Evolutionary conservation across 2,797 vertebrate species (phyloP).

Genomic region (Microchirus variegatus): DNA sequence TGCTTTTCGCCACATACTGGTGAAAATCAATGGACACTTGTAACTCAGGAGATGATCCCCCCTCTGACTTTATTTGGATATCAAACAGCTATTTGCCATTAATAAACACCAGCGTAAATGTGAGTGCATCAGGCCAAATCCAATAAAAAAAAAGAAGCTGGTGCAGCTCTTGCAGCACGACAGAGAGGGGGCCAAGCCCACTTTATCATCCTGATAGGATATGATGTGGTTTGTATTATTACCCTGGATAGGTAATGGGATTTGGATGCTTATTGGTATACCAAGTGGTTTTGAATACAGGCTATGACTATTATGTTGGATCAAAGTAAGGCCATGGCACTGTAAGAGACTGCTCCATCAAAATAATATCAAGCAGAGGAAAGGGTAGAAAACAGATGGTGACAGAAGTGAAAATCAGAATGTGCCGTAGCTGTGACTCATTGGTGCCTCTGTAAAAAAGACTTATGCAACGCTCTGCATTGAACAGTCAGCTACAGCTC

Average conservation of each 20-base stretch:
- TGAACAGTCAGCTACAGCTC: conserved; percentile 47
- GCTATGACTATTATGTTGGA: conserved; percentile 50
- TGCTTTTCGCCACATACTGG: conserved; percentile 74
- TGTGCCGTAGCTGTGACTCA: conserved; percentile 63
- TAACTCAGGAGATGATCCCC: conserved; percentile 43
- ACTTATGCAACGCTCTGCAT: conserved; percentile 55
- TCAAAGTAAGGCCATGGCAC: conserved; percentile 54
- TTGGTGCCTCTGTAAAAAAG: conserved; percentile 45
- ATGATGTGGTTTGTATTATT: conserved; percentile 72
- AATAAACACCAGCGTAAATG: conserved; percentile 68
- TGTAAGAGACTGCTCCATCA: conserved; percentile 54
- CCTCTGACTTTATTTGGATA: conserved; percentile 72
- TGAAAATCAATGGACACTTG: conserved; percentile 76
- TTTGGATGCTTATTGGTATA: conserved; percentile 66
- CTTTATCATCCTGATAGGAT: conserved; percentile 73
- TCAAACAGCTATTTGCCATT: conserved; percentile 76
- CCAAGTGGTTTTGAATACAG: conserved; percentile 56
- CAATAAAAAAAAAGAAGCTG: conserved; percentile 64
- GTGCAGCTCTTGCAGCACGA: conserved; percentile 48
- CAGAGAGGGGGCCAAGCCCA: conserved; percentile 51
- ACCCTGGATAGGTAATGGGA: conserved; percentile 68
- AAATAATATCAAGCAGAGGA: conserved; percentile 53
- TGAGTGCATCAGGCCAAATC: conserved; percentile 64
- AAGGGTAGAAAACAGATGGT: conserved; percentile 51
- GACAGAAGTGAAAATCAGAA: conserved; percentile 59